Conservation (phyloP, 2,888 invertebrate species). For the Rotaria macrura region DNA sequence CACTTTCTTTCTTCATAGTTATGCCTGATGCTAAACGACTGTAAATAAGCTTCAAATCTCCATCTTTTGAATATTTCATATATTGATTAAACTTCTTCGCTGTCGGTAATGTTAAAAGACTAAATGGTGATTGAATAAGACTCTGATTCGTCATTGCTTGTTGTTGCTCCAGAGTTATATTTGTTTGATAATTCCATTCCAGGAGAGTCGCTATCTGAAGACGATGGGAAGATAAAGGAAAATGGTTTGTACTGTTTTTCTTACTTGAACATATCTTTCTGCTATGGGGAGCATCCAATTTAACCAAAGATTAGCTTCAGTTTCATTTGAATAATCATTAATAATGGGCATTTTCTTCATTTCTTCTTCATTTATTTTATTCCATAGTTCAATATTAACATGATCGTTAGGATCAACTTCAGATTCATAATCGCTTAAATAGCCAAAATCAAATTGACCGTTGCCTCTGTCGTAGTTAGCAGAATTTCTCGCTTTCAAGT, state of each 20-base stretch:
- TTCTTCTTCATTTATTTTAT: not conserved
- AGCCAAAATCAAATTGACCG: too few relatives aligned
- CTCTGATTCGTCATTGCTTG: not conserved
- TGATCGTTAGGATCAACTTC: not conserved
- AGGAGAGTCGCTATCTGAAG: not conserved
- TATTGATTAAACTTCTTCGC: not conserved
- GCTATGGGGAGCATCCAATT: not conserved
- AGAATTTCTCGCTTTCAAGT: too few relatives aligned
- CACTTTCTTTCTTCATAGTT: not conserved
- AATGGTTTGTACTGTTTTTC: not conserved
- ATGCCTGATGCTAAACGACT: not conserved
- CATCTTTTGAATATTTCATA: not conserved
- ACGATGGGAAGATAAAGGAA: not conserved
- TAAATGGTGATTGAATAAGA: not conserved
- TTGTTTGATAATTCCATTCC: not conserved
- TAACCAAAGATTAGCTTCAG: not conserved
- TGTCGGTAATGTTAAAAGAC: not conserved
- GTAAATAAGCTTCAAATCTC: too few relatives aligned
- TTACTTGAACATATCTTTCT: not conserved
- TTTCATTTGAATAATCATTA: not conserved
- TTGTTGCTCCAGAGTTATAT: not conserved
- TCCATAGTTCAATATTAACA: not conserved
- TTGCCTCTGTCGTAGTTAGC: too few relatives aligned
- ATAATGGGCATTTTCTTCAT: not conserved
- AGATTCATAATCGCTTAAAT: too few relatives aligned